Evolutionary conservation across 1,140 invertebrate species (phyloP).

Genomic region (Phymorhynchus buccinoides): DNA sequence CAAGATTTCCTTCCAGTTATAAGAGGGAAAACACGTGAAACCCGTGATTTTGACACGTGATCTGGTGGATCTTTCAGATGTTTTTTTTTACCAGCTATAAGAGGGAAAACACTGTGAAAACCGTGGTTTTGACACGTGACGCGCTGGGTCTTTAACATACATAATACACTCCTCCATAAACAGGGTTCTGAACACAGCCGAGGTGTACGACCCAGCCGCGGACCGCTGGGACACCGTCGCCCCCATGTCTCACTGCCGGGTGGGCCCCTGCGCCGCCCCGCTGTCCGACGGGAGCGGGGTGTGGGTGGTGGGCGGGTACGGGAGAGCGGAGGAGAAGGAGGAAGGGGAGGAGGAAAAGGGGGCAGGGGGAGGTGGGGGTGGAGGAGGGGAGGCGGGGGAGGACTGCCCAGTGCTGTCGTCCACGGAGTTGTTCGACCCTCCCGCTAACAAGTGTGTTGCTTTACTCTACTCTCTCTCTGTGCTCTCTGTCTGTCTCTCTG

Average conservation of each 20-base stretch:
- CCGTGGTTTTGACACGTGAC: no score
- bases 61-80: no score
- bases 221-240: background rate
- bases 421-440: constrained; percentile 6
- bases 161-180: background rate
- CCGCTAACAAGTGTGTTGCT: background rate
- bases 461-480: background rate
- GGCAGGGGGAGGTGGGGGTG: no score
- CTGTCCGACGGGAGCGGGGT: background rate
- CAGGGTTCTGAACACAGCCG: constrained; percentile 11
- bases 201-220: background rate
- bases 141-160: no score
- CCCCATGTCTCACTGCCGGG: background rate
- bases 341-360: no score
- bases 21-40: no score
- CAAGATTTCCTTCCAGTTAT: no score
- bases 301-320: background rate
- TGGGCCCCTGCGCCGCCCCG: background rate
- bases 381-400: background rate
- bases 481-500: background rate
- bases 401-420: constrained; percentile 13
- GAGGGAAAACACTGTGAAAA: no score
- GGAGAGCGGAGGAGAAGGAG: background rate
- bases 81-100: no score
- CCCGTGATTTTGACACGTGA: no score